phyloP scores from a whole-genome alignment of 2,888 invertebrate species.

The Noctuana brunneofusca region DNA sequence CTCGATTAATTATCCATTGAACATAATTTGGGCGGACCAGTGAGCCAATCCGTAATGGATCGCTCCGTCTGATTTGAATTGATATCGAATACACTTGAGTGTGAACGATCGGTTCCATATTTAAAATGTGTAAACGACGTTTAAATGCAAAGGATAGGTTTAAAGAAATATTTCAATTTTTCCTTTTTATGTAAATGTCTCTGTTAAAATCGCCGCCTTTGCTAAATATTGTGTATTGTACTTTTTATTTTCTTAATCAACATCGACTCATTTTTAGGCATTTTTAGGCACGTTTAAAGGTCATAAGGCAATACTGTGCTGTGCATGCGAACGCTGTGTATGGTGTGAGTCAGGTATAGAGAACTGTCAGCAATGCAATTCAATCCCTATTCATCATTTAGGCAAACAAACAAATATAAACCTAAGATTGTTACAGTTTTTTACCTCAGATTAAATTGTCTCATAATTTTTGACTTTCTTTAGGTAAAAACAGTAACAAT shows the following conservation, averaged over 20 bases:
- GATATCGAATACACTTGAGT: slow-evolving; percentile 48
- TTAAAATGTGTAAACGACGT: neutral
- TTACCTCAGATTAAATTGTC: neutral
- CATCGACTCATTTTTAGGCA: too few relatives aligned
- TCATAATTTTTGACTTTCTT: neutral
- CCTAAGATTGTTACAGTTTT: neutral
- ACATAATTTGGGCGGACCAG: slow-evolving; percentile 79
- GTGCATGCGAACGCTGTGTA: too few relatives aligned
- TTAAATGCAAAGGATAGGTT: neutral
- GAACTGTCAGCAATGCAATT: too few relatives aligned
- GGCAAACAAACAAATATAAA: neutral
- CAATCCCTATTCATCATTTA: neutral
- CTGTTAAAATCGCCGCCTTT: too few relatives aligned
- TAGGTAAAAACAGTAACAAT: slow-evolving; percentile 2
- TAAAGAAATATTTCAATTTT: neutral
- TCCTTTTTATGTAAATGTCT: neutral
- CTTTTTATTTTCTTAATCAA: too few relatives aligned
- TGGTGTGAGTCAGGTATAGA: too few relatives aligned
- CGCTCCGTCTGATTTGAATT: slow-evolving; percentile 58
- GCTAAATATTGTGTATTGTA: neutral
- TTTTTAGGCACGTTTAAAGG: too few relatives aligned
- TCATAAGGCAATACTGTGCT: too few relatives aligned
- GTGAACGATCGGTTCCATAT: slow-evolving; percentile 17
- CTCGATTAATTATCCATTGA: slow-evolving; percentile 80
- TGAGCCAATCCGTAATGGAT: slow-evolving; percentile 60